Base-by-base conservation (phyloP, 1,140 invertebrate species). In the Anadara kagoshimensis region DNA sequence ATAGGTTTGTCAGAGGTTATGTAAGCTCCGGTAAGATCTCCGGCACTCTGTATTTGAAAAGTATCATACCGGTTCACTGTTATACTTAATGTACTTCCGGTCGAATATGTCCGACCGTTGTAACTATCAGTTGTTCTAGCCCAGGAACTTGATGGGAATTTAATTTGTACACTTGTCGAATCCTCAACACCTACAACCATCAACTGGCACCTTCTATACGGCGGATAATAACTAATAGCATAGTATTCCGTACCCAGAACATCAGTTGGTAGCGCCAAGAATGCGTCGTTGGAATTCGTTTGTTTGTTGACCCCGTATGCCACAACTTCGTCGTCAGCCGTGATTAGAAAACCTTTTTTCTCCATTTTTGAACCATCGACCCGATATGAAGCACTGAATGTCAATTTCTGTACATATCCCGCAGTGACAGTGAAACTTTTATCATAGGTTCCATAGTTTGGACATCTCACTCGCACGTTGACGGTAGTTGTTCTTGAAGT, bases 191-290 rank as follows among this genome's bases (percentile, higher is more conserved):
- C 76, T 3, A 76, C 69, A 41, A 81, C 49, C 68, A 79, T 45
- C 5, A 79, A 49, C 54, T 78, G 72, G 18, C 70, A 56, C n/a
- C 76, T 44, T 26, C 69, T 49, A 22, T 57, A 41, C 12, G 77
- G 59, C 5, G 76, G 78, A 22, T 62, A 63, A 63, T 78, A 84
- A 0, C 75, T 71, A 12, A 85, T 65, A 4, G 81, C 66, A 58
- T 82, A 86, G 63, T 87, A 86, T 18, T 82, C 76, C 12, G 29
- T 74, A 16, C 83, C 82, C 12, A 86, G 54, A 1, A 79, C 79
- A 49, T 85, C 74, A 0, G 68, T 67, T 12, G 85, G 85, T 10
- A 85, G 57, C 3, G 79, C 83, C 12, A 86, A 58, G 59, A 77
- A 85, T 10, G 72, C 82, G 62, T 85, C 84, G 2, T 62, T 78